Conservation (phyloP, 2,888 invertebrate species). For the Tetropium fuscum region DNA sequence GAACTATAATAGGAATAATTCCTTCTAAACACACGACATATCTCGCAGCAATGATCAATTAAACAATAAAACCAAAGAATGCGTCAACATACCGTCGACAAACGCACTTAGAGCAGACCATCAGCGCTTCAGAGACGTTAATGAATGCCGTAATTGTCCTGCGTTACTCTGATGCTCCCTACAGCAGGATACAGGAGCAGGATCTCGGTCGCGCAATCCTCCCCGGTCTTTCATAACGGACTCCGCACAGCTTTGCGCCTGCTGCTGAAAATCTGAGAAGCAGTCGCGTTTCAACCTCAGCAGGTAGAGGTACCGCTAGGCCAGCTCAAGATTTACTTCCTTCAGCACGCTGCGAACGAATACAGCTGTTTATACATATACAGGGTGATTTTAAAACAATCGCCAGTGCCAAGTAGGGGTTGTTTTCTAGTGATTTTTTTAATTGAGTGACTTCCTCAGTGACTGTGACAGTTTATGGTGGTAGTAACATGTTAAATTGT, state of each 20-base stretch:
- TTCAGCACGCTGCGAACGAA: background rate
- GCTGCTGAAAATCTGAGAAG: slow-evolving; percentile 9
- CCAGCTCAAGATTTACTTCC: background rate
- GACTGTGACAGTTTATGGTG: slow-evolving; percentile 11
- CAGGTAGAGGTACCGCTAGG: slow-evolving; percentile 4
- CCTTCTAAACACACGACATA: too few relatives aligned
- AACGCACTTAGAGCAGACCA: background rate
- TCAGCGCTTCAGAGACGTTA: background rate
- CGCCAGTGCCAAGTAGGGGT: background rate
- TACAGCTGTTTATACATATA: slow-evolving; percentile 5
- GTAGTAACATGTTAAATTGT: background rate
- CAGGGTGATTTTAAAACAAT: background rate
- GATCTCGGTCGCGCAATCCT: slow-evolving; percentile 24
- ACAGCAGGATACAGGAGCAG: slow-evolving; percentile 17
- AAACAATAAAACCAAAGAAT: background rate
- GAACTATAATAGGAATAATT: too few relatives aligned
- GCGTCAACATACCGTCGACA: background rate
- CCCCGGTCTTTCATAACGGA: slow-evolving; percentile 4
- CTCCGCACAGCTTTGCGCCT: slow-evolving; percentile 16
- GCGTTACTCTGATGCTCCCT: slow-evolving; percentile 8
- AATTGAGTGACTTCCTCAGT: background rate
- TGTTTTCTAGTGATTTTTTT: background rate
- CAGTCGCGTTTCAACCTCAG: slow-evolving; percentile 17
- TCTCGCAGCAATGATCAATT: background rate
- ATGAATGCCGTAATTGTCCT: slow-evolving; percentile 5